These are phyloP conservation scores for Rhincodon typus DNA, from an alignment of 2,797 vertebrate genomes.

Conservation along the genomic window DNA sequence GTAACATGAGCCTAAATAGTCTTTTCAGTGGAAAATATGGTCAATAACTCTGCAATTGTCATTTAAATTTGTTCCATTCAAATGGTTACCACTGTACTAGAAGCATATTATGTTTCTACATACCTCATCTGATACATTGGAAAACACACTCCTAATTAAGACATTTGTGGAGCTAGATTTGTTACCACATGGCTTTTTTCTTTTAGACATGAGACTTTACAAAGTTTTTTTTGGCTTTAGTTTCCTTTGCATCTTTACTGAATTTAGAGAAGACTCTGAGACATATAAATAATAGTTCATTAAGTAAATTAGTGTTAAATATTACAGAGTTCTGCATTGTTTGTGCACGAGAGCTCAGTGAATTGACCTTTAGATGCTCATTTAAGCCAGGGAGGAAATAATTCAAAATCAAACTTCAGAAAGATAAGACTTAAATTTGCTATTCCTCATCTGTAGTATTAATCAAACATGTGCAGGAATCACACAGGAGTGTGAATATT, in stretches of 20 bases:
- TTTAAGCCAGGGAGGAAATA: background rate
- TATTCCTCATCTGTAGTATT: background rate
- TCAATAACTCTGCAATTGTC: conserved; percentile 5
- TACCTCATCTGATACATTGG: background rate
- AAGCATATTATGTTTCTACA: background rate
- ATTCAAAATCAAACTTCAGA: background rate
- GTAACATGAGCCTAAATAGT: background rate
- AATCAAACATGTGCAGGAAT: background rate
- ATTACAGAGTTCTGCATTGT: too few species aligned
- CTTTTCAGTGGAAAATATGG: conserved; percentile 26
- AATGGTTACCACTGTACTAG: background rate
- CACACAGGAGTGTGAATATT: too few species aligned
- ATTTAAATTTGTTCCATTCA: conserved; percentile 31
- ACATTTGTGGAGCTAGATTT: background rate
- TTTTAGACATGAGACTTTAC: too few species aligned
- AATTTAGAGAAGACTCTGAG: background rate
- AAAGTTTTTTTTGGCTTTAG: background rate
- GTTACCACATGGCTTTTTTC: background rate
- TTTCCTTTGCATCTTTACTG: background rate
- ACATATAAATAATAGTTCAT: background rate
- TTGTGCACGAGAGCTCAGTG: background rate
- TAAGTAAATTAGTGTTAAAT: background rate
- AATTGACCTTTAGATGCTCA: background rate
- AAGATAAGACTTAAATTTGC: background rate
- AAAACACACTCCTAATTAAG: background rate